Evolutionary conservation across 2,888 invertebrate species (phyloP).

Genomic region (Neocrepidodera transversa): DNA sequence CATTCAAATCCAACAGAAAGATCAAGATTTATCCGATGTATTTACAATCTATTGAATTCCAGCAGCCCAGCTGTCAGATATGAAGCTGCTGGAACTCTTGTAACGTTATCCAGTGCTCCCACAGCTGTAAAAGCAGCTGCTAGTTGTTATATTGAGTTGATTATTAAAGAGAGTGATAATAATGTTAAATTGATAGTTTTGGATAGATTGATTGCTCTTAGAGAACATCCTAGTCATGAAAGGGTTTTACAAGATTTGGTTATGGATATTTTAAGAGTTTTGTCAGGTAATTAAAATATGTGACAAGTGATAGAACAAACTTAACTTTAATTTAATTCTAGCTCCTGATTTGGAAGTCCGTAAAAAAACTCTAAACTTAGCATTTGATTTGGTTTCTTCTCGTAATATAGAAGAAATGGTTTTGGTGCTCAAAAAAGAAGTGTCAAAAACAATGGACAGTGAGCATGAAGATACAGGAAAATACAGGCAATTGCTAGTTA

Average conservation of each 20-base stretch:
- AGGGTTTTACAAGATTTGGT: slow-evolving; percentile 88
- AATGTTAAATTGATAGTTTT: slow-evolving; percentile 99
- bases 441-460: slow-evolving; percentile 85
- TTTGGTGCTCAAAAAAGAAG: slow-evolving; percentile 89
- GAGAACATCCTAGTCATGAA: slow-evolving; percentile 83
- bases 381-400: slow-evolving; percentile 89
- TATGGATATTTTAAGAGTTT: slow-evolving; percentile 96
- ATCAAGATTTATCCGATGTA: slow-evolving; percentile 96
- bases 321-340: not conserved
- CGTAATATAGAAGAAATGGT: slow-evolving; percentile 97
- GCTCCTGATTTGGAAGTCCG: slow-evolving; percentile 86
- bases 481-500: slow-evolving; percentile 93
- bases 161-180: slow-evolving; percentile 99
- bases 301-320: too few relatives aligned
- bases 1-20: slow-evolving; percentile 95
- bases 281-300: slow-evolving; percentile 66
- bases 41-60: slow-evolving; percentile 96
- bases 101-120: slow-evolving; percentile 96
- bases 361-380: slow-evolving; percentile 61
- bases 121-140: slow-evolving; percentile 91
- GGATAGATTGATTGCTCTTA: slow-evolving; percentile 88
- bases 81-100: slow-evolving; percentile 97
- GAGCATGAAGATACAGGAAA: slow-evolving; percentile 93
- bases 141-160: slow-evolving; percentile 96
- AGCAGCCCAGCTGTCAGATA: slow-evolving; percentile 96